Evolutionary conservation across 2,888 invertebrate species (phyloP).

Genomic region (Patella ulyssiponensis): DNA sequence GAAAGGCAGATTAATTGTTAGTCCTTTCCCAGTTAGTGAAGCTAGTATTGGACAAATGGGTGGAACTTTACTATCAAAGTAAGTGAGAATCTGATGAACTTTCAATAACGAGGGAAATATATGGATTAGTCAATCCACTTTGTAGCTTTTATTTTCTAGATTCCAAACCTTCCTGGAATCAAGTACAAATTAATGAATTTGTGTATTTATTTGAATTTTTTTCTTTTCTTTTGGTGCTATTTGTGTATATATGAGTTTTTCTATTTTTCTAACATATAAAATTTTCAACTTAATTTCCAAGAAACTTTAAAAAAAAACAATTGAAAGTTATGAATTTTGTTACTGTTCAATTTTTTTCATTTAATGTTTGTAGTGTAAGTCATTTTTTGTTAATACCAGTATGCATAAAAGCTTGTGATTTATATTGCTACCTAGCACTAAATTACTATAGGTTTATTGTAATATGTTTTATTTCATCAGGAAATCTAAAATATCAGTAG

Average conservation of each 20-base stretch:
- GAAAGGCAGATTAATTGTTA: conserved; percentile 63
- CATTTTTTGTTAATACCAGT: neutral
- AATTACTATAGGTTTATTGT: neutral
- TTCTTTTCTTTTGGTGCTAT: too few relatives aligned
- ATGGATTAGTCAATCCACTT: too few relatives aligned
- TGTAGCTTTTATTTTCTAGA: too few relatives aligned
- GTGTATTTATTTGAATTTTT: neutral
- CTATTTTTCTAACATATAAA: neutral
- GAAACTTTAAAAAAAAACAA: neutral
- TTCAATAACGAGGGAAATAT: too few relatives aligned
- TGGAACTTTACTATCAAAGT: conserved; percentile 59
- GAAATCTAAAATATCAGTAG: conserved; percentile 50
- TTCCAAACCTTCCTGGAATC: too few relatives aligned
- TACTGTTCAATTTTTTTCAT: neutral
- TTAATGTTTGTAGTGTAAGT: neutral
- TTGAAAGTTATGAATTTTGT: neutral
- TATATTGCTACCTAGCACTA: neutral
- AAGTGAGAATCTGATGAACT: conserved; percentile 25
- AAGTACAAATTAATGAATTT: too few relatives aligned
- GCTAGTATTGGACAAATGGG: conserved; percentile 64
- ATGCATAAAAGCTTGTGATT: neutral
- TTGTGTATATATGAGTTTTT: too few relatives aligned
- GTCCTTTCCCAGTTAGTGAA: conserved; percentile 36
- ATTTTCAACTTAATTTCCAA: neutral
- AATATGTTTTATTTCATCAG: conserved; percentile 31